Evolutionary conservation across 2,797 vertebrate genomes (phyloP), one percentile per base, ranked within the genome.

Genomic region (Poeciliopsis infans): DNA sequence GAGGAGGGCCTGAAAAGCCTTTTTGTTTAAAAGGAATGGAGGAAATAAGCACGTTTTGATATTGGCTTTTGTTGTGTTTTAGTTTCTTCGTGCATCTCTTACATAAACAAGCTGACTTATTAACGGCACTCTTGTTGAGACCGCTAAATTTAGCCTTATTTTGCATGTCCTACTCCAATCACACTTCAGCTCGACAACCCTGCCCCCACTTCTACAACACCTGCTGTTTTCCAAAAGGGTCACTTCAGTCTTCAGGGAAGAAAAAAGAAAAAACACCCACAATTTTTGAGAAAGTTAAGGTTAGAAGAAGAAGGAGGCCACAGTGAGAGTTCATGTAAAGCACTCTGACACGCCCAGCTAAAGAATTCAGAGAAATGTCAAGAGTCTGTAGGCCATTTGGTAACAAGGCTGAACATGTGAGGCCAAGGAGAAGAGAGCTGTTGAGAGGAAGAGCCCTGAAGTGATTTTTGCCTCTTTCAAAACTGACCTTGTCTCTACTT

Each of bases 341-440:
- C 47, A 73, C 49, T 51, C 72, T 68, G 46, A 43, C 46, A 83
- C 49, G 39, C 46, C 5, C 23, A 77, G 46, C 41, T 72, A 1
- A 76, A 79, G 83, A 86, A 81, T 83, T 61, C 39, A 51, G 43
- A 78, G 53, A 87, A 88, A 87, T 82, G 81, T 82, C 85, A 83
- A 78, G 51, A 78, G 78, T 71, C 72, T 79, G 73, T 15, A 51
- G 55, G 49, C 31, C 64, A 55, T 73, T 46, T 76, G 83, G 76
- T 33, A 64, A 85, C 81, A 77, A 75, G 64, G 81, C 16, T 77
- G 59, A 85, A 86, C 84, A 82, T 73, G 78, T 82, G 77, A 59
- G 76, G 43, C 70, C 79, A 72, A n/a, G 25, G 5, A 79, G 59
- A 66, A 28, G 74, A 77, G 53, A 68, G 43, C 49, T 78, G 55